Conservation (phyloP, 2,113 vertebrate genomes). For the Theristicus caerulescens region DNA sequence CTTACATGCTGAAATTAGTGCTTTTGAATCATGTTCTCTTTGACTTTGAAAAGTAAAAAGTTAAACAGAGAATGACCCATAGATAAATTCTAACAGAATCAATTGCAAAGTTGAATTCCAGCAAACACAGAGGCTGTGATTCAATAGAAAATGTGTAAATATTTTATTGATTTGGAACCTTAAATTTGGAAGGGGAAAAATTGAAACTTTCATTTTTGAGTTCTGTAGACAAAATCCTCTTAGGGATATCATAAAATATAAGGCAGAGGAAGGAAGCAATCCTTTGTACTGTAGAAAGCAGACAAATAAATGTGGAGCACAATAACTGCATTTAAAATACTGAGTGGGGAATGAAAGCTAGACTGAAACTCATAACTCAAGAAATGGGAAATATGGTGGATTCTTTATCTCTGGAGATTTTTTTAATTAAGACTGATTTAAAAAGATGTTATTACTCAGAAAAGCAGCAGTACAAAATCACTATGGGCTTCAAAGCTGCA, state of each 20-base stretch:
- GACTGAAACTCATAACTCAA: neutral
- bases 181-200: neutral
- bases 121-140: neutral
- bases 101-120: neutral
- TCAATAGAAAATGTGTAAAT: neutral
- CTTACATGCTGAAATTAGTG: neutral
- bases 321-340: neutral
- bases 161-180: neutral
- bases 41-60: neutral
- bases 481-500: neutral
- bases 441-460: neutral
- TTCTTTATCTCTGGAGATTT: neutral
- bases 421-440: conserved; percentile 38
- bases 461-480: neutral
- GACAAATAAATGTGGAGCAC: neutral
- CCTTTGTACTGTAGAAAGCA: neutral
- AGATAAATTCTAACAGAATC: neutral
- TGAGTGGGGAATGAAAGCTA: neutral
- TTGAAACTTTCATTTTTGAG: neutral
- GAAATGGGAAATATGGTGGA: neutral
- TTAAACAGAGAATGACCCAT: neutral
- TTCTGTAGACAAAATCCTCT: neutral
- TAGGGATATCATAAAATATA: neutral
- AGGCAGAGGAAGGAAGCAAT: neutral
- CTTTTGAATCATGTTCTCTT: neutral